Evolutionary conservation across 2,888 invertebrate species (phyloP), one percentile per base, ranked within the genome.

Genomic region (Lissocephala sabroskyi): DNA sequence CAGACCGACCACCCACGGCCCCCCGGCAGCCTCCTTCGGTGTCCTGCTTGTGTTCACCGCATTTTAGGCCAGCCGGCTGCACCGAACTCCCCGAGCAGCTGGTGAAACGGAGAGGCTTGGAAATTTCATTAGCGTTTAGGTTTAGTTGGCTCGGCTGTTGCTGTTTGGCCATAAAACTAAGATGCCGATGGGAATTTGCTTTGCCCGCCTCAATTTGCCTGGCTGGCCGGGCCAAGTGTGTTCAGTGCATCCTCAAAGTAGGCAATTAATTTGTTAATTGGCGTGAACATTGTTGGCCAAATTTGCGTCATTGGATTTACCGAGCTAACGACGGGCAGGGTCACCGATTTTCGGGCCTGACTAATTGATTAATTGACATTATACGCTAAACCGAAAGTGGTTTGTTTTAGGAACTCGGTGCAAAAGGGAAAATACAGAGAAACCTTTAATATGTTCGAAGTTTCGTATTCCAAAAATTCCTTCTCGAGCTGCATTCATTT

Each of bases 241-340:
- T 40, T 48, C 52, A 65, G 59, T 58, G 62, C 59, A 47, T 56
- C 57, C 62, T 54, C 62, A 68, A 67, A 74, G 66, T 68, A 68
- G 65, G 65, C 70, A 68, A 68, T 68, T 68, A 68, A 68, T 68
- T 68, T 68, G 74, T 60, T 67, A 67, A 67, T 67, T 67, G 67
- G 51, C 70, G 57, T 56, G 57, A 61, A 67, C 65, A 65, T 58
- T 58, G 62, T 68, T 62, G 68, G 19, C 36, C 56, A 61, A 73
- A 73, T 73, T 68, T 70, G 59, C 52, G 62, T 56, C 59, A 67
- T 49, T 61, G 23, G 23, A 23, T 23, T 23, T 23, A n/a, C n/a
- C n/a, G 23, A 23, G 23, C 7, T 23, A 23, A 23, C 23, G 7
- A 23, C n/a, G n/a, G n/a, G n/a, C n/a, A n/a, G n/a, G n/a, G n/a